Evolutionary conservation across 1,140 invertebrate genomes (phyloP).

Genomic region (Trachymyrmex cornetzi): DNA sequence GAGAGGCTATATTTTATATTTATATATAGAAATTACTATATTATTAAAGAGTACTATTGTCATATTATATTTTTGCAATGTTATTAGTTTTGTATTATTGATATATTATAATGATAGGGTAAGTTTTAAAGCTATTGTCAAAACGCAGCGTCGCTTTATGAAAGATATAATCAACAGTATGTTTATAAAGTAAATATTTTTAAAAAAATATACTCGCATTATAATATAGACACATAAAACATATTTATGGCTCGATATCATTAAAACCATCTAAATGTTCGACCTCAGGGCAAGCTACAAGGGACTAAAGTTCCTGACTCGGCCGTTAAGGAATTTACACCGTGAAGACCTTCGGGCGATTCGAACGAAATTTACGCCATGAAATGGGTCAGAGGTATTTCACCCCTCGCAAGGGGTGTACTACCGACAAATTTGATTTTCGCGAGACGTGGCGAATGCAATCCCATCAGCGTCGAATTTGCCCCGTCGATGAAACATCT

Average conservation of each 20-base stretch:
- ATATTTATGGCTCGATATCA: constrained; percentile 62
- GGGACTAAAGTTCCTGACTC: constrained; percentile 66
- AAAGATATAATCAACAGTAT: background rate
- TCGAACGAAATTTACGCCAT: constrained; percentile 73
- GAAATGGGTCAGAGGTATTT: constrained; percentile 78
- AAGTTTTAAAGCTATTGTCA: background rate
- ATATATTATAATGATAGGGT: background rate
- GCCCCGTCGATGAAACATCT: constrained; percentile 44
- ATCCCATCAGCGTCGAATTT: constrained; percentile 52
- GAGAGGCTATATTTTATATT: background rate
- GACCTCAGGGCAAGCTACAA: constrained; percentile 70
- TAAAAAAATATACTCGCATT: background rate
- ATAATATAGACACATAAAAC: constrained; percentile 20
- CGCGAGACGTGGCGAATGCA: constrained; percentile 56
- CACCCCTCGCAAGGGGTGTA: constrained; percentile 32
- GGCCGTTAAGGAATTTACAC: constrained; percentile 75
- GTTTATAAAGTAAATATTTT: background rate
- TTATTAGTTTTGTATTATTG: constrained; percentile 6
- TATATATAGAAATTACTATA: background rate
- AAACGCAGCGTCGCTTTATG: background rate
- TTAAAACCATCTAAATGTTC: constrained; percentile 77
- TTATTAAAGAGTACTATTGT: background rate
- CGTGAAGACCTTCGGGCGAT: constrained; percentile 72
- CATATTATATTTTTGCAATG: background rate
- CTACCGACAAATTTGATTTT: constrained; percentile 73